These are phyloP conservation scores for Stegana nigrithorax DNA, from an alignment of 2,888 invertebrate species.

Conservation along the genomic window DNA sequence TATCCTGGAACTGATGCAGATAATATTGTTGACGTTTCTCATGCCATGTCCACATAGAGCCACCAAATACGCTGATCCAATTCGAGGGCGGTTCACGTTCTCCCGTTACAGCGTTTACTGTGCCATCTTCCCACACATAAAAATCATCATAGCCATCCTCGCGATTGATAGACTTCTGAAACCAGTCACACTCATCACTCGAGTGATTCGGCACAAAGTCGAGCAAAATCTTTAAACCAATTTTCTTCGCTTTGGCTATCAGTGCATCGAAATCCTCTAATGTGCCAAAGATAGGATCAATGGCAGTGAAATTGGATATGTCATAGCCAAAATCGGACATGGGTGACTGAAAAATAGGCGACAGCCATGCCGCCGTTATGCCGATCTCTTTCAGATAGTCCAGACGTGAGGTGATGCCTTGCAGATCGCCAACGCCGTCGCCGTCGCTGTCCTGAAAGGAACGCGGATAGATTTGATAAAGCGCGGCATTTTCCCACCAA, in stretches of 20 bases:
- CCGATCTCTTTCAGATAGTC: slow-evolving; percentile 77
- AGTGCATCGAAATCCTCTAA: slow-evolving; percentile 77
- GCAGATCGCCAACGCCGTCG: slow-evolving; percentile 87
- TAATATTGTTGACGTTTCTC: slow-evolving; percentile 75
- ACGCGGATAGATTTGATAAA: slow-evolving; percentile 88
- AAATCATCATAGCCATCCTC: slow-evolving; percentile 77
- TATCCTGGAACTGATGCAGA: slow-evolving; percentile 73
- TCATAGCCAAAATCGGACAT: slow-evolving; percentile 85
- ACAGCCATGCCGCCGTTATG: slow-evolving; percentile 77
- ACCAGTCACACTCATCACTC: slow-evolving; percentile 88
- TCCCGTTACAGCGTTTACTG: slow-evolving; percentile 45
- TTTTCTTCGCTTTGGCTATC: slow-evolving; percentile 70
- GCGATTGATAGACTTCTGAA: slow-evolving; percentile 76
- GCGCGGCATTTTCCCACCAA: slow-evolving; percentile 86
- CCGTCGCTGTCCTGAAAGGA: slow-evolving; percentile 86
- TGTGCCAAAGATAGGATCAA: slow-evolving; percentile 75
- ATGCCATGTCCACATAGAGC: slow-evolving; percentile 78
- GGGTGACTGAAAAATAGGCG: slow-evolving; percentile 80
- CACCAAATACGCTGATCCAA: slow-evolving; percentile 71
- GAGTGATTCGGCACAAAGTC: slow-evolving; percentile 81
- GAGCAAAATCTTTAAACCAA: slow-evolving; percentile 72
- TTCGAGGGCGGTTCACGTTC: slow-evolving; percentile 50
- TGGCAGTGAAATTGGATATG: slow-evolving; percentile 75
- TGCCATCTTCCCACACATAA: slow-evolving; percentile 81
- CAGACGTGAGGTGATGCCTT: slow-evolving; percentile 74